Base-by-base conservation (phyloP, 2,797 vertebrate genomes). In the Aphelocoma californica region DNA sequence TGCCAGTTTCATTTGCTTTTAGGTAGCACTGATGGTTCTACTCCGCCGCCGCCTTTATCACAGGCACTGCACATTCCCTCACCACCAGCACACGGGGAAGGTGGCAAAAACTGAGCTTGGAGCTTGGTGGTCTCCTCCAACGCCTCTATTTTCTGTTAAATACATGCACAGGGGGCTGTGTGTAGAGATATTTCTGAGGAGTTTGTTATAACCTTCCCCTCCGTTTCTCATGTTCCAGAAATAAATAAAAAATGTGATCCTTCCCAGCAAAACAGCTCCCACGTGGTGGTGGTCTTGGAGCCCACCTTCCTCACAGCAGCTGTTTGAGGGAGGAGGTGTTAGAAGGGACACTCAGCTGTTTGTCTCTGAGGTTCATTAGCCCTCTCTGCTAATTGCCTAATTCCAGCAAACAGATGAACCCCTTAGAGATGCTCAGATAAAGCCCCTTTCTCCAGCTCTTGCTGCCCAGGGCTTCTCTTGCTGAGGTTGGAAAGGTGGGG, bases 1-100 rank as follows among this genome's bases (percentile, higher is more conserved):
- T 97, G 97, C 97, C 97, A 97, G 95, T 97, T 98, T 96, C 96
- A 96, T 98, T 97, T 96, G 97, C 97, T 97, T 98, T 97, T 96
- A 97, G 97, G 97, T 98, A 96, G 95, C 93, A 79, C 89, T 94
- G 97, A 96, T 92, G 97, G 96, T 95, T 90, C 95, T 57, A 92
- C 70, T n/a, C 75, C 83, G 95, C 81, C 19, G 50, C 81, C 10
- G 77, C 60, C 56, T 96, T 98, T 98, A 98, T 98, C 97, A 54
- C 60, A 81, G 90, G 77, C 73, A 6, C 92, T 66, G 97, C 97
- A 98, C 96, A 86, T 97, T 97, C 96, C 87, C 96, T 75, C 88
- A 51, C 83, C 90, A 90, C 81, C 92, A 95, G 93, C 88, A 60
- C 69, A 24, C 86, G 57, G 87, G 90, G 88, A 94, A 90, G 83